Conservation (phyloP, 2,797 vertebrate genomes). For the Cichlasoma orientale region DNA sequence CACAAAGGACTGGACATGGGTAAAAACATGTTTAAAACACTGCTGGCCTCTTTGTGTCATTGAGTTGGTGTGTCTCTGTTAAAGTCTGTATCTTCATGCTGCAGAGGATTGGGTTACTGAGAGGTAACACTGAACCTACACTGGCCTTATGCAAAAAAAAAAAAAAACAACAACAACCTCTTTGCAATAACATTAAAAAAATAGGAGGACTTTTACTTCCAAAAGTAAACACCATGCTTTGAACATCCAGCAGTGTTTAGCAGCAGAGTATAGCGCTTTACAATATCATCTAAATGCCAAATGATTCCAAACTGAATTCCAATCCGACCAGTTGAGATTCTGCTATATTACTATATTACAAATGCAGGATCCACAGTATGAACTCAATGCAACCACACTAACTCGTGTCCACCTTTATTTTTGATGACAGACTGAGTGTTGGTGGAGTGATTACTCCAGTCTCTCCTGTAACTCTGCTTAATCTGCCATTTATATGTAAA, state of each 20-base stretch:
- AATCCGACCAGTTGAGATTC: background rate
- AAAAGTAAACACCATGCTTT: background rate
- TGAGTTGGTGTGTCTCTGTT: conserved; percentile 50
- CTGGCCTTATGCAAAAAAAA: conserved; percentile 21
- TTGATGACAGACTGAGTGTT: background rate
- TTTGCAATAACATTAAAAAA: background rate
- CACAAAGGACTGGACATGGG: conserved; percentile 66
- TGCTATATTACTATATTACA: background rate
- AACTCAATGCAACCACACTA: background rate
- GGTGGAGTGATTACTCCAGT: too few relatives aligned
- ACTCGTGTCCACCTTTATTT: background rate
- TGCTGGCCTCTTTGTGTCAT: conserved; percentile 52
- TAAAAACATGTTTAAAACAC: conserved; percentile 60
- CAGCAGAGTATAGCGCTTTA: background rate
- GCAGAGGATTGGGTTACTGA: conserved; percentile 37
- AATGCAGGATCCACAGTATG: background rate
- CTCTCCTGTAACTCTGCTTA: too few relatives aligned
- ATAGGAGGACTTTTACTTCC: background rate
- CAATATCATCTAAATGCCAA: background rate
- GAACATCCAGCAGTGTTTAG: background rate
- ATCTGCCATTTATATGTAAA: too few relatives aligned
- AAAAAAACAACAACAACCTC: too few relatives aligned
- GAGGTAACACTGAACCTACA: conserved; percentile 11
- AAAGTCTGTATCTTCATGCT: conserved; percentile 28
- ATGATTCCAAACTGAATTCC: background rate